Evolutionary conservation across 2,113 vertebrate genomes (phyloP), one percentile per base, ranked within the genome.

Genomic region (Oncorhynchus keta): DNA sequence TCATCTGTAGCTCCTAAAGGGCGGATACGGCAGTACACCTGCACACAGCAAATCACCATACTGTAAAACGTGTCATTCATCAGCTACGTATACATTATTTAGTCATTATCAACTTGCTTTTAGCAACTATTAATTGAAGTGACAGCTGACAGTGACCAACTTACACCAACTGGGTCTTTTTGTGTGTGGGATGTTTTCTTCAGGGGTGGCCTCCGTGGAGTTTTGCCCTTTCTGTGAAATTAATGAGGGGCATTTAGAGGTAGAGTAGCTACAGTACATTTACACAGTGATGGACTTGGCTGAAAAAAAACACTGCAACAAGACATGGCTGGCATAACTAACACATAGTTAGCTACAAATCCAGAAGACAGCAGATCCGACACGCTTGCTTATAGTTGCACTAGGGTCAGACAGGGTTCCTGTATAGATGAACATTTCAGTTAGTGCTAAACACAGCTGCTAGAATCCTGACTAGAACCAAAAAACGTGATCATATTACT

Each of bases 1-100:
- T 95, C 94, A 26, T 96, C 93, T 0, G 92, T 74, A 0, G 86
- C 24, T 83, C 93, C 89, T 12, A 97, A 93, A 0, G 98, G 97
- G 11, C 97, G 94, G 75, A 96, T 94, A 12, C 98, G 94, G 48
- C 97, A 99, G 87, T 97, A 99, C 2, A 99, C 96, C 97, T 98
- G 16, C 22, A 83, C 26, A 20, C 59, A 22, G n/a, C 32, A 22
- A 62, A 22, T 62, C 7, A 62, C 18, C 59, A 18, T 18, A 35
- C 35, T 35, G 6, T 35, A 55, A 14, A 16, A 5, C 14, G 4
- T 16, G 11, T 51, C 13, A 51, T 13, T 51, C 51, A 16, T 18
- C 18, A 55, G 51, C 16, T 18, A 55, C 51, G 4, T 16, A 18
- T 3, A 55, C 4, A 4, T 55, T 14, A 55, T 18, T 55, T 18